These are phyloP conservation scores for Synergus laeviventris DNA, from an alignment of 2,888 invertebrate genomes.

Conservation along the genomic window DNA sequence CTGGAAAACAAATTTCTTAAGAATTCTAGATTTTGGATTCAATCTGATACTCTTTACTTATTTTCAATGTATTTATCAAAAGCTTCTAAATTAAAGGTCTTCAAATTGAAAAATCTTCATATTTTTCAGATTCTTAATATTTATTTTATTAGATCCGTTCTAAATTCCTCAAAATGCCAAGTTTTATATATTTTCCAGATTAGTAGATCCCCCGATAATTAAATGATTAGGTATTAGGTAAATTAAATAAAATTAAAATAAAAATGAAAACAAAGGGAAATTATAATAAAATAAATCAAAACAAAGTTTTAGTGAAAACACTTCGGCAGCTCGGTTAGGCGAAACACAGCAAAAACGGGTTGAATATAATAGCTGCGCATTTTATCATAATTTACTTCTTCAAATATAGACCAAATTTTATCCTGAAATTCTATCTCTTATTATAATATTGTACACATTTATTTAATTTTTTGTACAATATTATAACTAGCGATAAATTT, in stretches of 20 bases:
- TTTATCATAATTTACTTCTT: neutral
- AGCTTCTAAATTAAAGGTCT: too few relatives aligned
- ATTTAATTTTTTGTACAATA: neutral
- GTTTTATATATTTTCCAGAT: neutral
- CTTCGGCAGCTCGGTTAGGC: constrained; percentile 32
- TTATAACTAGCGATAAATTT: neutral
- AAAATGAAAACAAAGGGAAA: constrained; percentile 34
- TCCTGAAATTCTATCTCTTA: neutral
- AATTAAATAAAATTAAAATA: constrained; percentile 8
- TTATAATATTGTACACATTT: neutral
- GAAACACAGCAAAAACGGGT: constrained; percentile 32
- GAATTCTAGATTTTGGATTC: constrained; percentile 4
- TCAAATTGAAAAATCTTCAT: too few relatives aligned
- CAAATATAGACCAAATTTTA: neutral
- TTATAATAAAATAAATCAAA: constrained; percentile 13
- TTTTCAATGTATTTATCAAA: neutral
- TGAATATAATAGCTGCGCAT: neutral
- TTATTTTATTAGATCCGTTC: too few relatives aligned
- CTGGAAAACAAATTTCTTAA: neutral
- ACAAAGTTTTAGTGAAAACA: constrained; percentile 33
- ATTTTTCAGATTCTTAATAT: too few relatives aligned
- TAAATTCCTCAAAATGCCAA: neutral
- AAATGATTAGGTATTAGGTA: neutral
- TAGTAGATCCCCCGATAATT: neutral
- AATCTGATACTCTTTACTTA: neutral